Evolutionary conservation across 2,113 vertebrate species (phyloP).

Genomic region (Lasiurus cinereus): DNA sequence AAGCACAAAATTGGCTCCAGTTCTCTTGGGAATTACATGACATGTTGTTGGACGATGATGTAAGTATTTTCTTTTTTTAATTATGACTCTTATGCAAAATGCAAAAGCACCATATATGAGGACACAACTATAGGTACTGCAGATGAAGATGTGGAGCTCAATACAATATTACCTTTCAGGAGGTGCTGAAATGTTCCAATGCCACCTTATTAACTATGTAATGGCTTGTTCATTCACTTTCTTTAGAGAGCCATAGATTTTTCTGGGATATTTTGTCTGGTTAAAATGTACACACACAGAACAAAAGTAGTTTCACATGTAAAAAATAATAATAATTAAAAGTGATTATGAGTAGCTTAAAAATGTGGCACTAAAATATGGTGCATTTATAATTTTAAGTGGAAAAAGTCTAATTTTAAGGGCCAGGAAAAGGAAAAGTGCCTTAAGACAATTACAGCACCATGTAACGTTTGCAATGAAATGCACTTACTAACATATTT

Average conservation of each 20-base stretch:
- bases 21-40: constrained; percentile 87
- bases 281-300: constrained; percentile 74
- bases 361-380: constrained; percentile 81
- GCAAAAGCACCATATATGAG: constrained; percentile 74
- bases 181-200: constrained; percentile 64
- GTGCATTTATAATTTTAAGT: constrained; percentile 77
- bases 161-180: constrained; percentile 60
- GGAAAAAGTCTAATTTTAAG: constrained; percentile 75
- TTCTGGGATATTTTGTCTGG: constrained; percentile 74
- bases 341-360: constrained; percentile 75
- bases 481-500: constrained; percentile 75
- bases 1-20: constrained; percentile 91
- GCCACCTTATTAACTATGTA: constrained; percentile 82
- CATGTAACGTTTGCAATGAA: constrained; percentile 79
- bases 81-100: constrained; percentile 86
- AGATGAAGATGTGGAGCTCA: constrained; percentile 35
- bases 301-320: constrained; percentile 85
- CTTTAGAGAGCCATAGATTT: constrained; percentile 83
- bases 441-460: constrained; percentile 82
- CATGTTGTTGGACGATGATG: constrained; percentile 86
- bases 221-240: constrained; percentile 82
- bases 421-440: constrained; percentile 71
- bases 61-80: constrained; percentile 91
- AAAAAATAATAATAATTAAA: constrained; percentile 60
- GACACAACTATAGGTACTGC: constrained; percentile 62